These are phyloP conservation scores for Eumerus sabulonum DNA, from an alignment of 2,888 invertebrate species.

Conservation along the genomic window DNA sequence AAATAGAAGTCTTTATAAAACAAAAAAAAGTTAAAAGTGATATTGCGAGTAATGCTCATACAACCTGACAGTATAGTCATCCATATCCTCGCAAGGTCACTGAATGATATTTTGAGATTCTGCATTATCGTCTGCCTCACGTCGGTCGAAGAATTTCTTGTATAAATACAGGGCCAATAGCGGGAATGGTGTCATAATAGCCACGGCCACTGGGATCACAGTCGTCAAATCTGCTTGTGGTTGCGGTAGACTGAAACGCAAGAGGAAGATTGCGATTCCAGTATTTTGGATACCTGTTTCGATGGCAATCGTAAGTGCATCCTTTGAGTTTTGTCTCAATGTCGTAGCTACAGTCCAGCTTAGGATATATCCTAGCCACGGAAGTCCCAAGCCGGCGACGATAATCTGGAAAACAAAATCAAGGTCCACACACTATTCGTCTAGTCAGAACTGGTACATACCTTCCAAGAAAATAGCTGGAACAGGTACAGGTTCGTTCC, in stretches of 20 bases:
- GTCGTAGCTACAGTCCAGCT: conserved; percentile 84
- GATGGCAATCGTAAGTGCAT: conserved; percentile 92
- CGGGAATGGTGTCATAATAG: conserved; percentile 96
- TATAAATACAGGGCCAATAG: conserved; percentile 82
- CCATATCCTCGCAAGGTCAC: too few relatives aligned
- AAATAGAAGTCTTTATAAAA: too few relatives aligned
- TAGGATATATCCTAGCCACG: conserved; percentile 88
- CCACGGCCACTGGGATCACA: conserved; percentile 93
- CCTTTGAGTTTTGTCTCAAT: conserved; percentile 82
- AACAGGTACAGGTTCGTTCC: conserved; percentile 94
- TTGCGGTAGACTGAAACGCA: conserved; percentile 89
- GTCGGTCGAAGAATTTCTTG: conserved; percentile 70
- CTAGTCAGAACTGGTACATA: conserved; percentile 77
- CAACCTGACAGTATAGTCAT: too few relatives aligned
- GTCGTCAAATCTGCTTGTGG: conserved; percentile 94
- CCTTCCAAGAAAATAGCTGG: conserved; percentile 92
- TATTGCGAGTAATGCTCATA: too few relatives aligned
- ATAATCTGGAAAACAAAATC: conserved; percentile 82
- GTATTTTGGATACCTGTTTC: conserved; percentile 97
- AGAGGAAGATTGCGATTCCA: conserved; percentile 91
- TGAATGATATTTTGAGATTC: neutral
- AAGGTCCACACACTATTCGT: neutral
- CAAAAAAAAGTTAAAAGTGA: too few relatives aligned
- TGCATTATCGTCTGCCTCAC: neutral
- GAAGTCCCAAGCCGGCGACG: conserved; percentile 88